Evolutionary conservation across 2,797 vertebrate genomes (phyloP).

Genomic region (Lycodopsis pacificus): DNA sequence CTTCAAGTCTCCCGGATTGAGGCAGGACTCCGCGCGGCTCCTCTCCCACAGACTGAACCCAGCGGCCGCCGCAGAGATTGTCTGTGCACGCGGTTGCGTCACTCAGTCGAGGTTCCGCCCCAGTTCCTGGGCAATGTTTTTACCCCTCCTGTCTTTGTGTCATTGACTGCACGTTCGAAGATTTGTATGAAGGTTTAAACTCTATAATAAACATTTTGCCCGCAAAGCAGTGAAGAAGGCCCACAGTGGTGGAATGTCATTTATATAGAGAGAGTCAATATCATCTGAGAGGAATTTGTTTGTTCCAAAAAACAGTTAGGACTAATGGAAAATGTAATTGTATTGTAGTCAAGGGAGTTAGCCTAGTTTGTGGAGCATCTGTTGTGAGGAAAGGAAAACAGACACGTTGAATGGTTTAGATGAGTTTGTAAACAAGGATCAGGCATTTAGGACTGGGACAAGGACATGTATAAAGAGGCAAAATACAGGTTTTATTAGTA

Average conservation of each 20-base stretch:
- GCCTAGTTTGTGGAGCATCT: too few relatives aligned
- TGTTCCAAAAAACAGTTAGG: not conserved
- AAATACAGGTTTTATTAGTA: too few relatives aligned
- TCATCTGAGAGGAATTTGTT: not conserved
- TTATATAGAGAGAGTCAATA: not conserved
- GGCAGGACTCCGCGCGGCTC: not conserved
- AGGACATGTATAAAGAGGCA: too few relatives aligned
- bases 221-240: too few relatives aligned
- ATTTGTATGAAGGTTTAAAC: too few relatives aligned
- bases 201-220: too few relatives aligned
- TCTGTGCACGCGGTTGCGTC: not conserved
- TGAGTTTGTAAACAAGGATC: too few relatives aligned
- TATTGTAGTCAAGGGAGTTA: not conserved
- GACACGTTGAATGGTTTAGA: too few relatives aligned
- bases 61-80: conserved; percentile 4
- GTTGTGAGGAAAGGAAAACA: too few relatives aligned
- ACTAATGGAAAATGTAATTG: not conserved
- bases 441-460: too few relatives aligned
- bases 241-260: not conserved
- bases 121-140: not conserved
- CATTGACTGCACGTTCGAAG: too few relatives aligned
- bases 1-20: conserved; percentile 1
- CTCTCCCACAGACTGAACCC: not conserved
- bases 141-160: not conserved
- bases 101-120: not conserved